Evolutionary conservation across 1,140 invertebrate species (phyloP), one percentile per base, ranked within the genome.

Genomic region (Hycleus phaleratus): DNA sequence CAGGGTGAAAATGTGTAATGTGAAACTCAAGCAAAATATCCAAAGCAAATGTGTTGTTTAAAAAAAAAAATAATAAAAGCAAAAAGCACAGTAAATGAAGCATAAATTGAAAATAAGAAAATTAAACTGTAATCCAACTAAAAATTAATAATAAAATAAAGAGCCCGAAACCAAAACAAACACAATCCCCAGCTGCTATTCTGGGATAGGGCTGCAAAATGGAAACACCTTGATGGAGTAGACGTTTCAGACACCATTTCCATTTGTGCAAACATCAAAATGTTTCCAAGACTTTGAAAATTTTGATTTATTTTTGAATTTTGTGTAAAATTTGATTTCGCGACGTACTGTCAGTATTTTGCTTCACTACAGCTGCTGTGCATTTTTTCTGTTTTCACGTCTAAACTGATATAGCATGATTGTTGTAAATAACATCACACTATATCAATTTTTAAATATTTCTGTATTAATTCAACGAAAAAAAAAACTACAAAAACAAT

Each of bases 211-310:
- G 62, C 32, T 32, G 61, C 60, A 50, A 57, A 56, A 63, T 73
- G 76, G 75, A 76, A 77, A 77, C 76, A 77, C 74, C 74, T 76
- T 77, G 76, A 76, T 75, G 74, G 71, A 32, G 7, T 32, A 2
- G 32, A 66, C 67, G 60, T 68, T 60, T 68, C 67, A 72, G 69
- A 68, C 68, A 72, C 70, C 68, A 64, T 62, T 57, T 44, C 56
- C 40, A n/a, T 42, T 42, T 42, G 40, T 11, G 10, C 9, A 32
- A 10, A 4, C 73, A 75, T 76, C 74, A 76, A 76, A 76, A 75
- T 77, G 73, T 77, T 77, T 77, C 73, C 75, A 75, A 63, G 32
- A 32, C 4, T 32, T 32, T 32, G 32, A 49, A 47, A 44, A 45
- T 42, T 47, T 46, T 59, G 9, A 18, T 18, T 42, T 10, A 49